Evolutionary conservation across 2,888 invertebrate genomes (phyloP).

Genomic region (Oscheius myriophilus): DNA sequence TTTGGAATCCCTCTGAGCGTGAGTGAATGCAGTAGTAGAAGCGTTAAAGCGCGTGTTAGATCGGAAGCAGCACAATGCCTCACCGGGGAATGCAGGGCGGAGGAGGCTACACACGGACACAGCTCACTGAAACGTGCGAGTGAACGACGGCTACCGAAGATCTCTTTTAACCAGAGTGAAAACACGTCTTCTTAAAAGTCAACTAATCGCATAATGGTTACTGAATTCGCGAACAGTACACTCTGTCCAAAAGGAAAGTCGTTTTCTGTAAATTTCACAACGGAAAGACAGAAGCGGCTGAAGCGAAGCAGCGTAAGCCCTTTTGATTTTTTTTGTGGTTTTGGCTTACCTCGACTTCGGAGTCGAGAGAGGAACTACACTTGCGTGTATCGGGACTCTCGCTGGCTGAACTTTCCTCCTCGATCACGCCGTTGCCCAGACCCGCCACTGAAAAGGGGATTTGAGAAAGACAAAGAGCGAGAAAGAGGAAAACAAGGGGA

Average conservation of each 20-base stretch:
- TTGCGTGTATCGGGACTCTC: conserved; percentile 48
- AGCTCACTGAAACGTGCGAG: conserved; percentile 31
- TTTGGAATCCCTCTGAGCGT: too few relatives aligned
- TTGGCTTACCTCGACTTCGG: conserved; percentile 36
- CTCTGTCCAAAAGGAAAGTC: too few relatives aligned
- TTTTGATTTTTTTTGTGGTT: background rate
- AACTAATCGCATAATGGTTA: too few relatives aligned
- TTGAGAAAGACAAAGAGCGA: background rate
- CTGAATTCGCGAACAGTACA: too few relatives aligned
- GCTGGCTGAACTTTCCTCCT: conserved; percentile 50
- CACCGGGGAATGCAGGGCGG: conserved; percentile 16
- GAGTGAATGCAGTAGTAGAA: too few relatives aligned
- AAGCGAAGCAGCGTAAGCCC: background rate
- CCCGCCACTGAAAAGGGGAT: conserved; percentile 32
- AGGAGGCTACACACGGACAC: conserved; percentile 26
- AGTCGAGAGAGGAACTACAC: conserved; percentile 45
- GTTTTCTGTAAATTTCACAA: too few relatives aligned
- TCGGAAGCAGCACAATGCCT: conserved; percentile 27
- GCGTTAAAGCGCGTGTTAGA: too few relatives aligned
- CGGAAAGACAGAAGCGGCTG: background rate
- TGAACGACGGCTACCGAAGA: conserved; percentile 3
- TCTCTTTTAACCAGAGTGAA: too few relatives aligned
- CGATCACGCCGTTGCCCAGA: conserved; percentile 46
- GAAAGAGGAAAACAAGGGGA: too few relatives aligned
- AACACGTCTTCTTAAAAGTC: too few relatives aligned